phyloP scores from a whole-genome alignment of 2,113 vertebrate species.

The Halcyon senegalensis region DNA sequence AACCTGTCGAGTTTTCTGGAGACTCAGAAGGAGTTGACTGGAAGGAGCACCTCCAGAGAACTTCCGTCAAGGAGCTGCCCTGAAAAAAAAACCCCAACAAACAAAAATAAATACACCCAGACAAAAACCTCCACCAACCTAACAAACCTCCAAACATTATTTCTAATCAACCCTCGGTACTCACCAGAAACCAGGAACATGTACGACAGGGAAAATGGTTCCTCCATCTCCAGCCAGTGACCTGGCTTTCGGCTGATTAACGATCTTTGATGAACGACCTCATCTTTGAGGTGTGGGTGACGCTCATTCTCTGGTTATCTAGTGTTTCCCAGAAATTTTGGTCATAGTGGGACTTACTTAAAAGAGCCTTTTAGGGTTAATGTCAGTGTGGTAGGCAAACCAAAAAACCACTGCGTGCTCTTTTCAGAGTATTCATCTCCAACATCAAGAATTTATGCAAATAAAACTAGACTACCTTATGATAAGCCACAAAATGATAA shows the following conservation, averaged over 20 bases:
- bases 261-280: background rate
- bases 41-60: background rate
- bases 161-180: background rate
- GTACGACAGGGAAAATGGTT: background rate
- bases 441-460: background rate
- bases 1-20: background rate
- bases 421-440: background rate
- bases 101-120: background rate
- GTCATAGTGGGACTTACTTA: background rate
- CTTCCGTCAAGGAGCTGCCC: background rate
- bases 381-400: background rate
- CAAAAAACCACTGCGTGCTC: background rate
- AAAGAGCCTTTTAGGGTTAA: background rate
- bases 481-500: background rate
- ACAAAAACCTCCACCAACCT: no score
- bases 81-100: background rate
- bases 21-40: background rate
- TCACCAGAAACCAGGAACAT: background rate
- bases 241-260: background rate
- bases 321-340: background rate
- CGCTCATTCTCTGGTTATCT: background rate
- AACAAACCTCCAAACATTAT: no score
- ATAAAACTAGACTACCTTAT: background rate
- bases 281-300: background rate
- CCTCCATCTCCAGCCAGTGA: background rate